A percentile compares a stretch with the other conserved stretches of the same genome.
Conservation (phyloP, 2,888 invertebrate genomes). For the Clivina fossor region DNA sequence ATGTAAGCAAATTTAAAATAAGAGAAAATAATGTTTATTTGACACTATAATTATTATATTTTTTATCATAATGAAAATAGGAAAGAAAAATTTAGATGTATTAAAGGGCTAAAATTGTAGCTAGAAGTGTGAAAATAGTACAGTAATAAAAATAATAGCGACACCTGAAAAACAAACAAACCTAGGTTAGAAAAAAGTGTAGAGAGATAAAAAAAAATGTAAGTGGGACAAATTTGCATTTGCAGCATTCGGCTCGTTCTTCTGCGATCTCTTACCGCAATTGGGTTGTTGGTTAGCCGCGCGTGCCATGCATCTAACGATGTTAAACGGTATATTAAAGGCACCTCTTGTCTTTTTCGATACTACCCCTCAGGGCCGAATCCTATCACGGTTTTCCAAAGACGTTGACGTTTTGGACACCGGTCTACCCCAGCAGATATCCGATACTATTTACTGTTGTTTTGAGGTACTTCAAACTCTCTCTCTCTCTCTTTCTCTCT, state of each 20-base stretch:
- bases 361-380: conserved; percentile 74
- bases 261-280: conserved; percentile 67
- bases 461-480: conserved; percentile 64
- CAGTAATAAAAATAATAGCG: no score
- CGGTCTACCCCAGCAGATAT: conserved; percentile 65
- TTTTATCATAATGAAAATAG: no score
- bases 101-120: no score
- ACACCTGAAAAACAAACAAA: no score
- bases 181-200: no score
- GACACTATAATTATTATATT: no score
- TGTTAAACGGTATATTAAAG: conserved; percentile 65
- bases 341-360: conserved; percentile 77
- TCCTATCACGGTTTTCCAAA: conserved; percentile 74
- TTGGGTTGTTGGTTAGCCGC: conserved; percentile 60
- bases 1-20: no score
- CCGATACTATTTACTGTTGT: conserved; percentile 69
- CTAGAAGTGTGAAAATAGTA: no score
- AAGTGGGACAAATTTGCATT: no score
- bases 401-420: conserved; percentile 74
- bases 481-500: conserved; percentile 9
- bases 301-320: conserved; percentile 58
- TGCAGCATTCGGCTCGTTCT: conserved; percentile 69
- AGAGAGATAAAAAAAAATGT: no score
- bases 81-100: no score
- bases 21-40: no score